phyloP scores from a whole-genome alignment of 2,113 vertebrate genomes.

The Pantherophis guttatus region DNA sequence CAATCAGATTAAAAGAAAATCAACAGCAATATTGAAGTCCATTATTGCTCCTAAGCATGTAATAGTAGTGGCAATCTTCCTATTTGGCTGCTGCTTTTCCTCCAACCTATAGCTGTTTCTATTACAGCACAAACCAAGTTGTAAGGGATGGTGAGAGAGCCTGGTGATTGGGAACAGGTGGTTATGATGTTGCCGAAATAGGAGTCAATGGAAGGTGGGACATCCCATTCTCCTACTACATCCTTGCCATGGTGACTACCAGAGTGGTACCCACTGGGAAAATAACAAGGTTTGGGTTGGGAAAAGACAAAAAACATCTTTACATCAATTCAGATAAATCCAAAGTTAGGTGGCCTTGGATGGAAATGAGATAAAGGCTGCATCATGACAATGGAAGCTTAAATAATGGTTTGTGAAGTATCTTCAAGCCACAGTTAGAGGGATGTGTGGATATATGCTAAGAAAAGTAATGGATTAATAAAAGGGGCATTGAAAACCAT shows the following conservation, averaged over 20 bases:
- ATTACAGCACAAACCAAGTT: not conserved
- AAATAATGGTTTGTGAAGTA: not conserved
- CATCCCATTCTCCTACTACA: not conserved
- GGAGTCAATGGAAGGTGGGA: not conserved
- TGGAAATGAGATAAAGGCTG: not conserved
- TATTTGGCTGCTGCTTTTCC: not conserved
- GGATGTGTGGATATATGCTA: not conserved
- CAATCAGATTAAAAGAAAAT: not conserved
- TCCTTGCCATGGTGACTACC: not conserved
- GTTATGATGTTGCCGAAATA: not conserved
- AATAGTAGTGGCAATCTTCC: not conserved
- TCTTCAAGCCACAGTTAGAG: not conserved
- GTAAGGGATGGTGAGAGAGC: not conserved
- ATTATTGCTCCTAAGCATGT: not conserved
- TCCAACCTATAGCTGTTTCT: not conserved
- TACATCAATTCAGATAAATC: not conserved
- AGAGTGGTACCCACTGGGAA: not conserved
- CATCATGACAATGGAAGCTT: not conserved
- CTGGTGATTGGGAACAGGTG: not conserved
- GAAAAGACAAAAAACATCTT: not conserved
- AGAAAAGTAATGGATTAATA: not conserved
- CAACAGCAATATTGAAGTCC: not conserved
- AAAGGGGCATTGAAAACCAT: not conserved
- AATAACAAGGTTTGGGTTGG: not conserved
- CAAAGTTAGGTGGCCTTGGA: not conserved